phyloP scores from a whole-genome alignment of 92 coral and sea anemone genomes.

The Metridium senile region DNA sequence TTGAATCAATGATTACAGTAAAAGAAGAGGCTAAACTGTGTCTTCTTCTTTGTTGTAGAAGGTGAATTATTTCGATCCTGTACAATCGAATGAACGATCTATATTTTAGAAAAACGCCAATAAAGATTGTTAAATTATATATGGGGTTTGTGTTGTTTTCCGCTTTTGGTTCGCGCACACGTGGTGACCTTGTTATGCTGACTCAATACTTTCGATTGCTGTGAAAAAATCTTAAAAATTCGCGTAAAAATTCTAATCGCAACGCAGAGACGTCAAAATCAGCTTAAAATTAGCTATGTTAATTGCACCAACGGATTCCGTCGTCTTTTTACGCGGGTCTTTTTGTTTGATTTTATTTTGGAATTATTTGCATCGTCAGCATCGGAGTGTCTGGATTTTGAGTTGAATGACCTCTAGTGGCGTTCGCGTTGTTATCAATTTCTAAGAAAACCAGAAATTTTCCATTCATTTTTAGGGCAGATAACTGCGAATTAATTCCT shows the following conservation, averaged over 20 bases:
- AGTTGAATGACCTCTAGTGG: not conserved
- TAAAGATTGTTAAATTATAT: conserved; percentile 15
- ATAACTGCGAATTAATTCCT: not conserved
- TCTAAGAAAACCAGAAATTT: conserved; percentile 4
- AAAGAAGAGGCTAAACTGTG: not conserved
- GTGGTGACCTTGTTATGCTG: conserved; percentile 43
- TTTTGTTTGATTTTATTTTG: conserved; percentile 24
- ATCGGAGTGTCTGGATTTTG: conserved; percentile 25
- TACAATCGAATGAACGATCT: conserved; percentile 9
- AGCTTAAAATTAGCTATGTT: not conserved
- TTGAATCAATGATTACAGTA: conserved; percentile 76
- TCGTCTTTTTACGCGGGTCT: not conserved
- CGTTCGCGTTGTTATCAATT: not conserved
- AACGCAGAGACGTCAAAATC: not conserved
- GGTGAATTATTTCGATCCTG: conserved; percentile 1
- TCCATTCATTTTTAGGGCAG: not conserved
- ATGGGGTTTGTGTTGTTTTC: conserved; percentile 6
- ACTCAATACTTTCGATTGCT: conserved; percentile 26
- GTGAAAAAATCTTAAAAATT: conserved; percentile 16
- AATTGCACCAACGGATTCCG: not conserved
- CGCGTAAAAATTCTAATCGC: conserved; percentile 12
- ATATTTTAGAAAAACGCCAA: conserved; percentile 22
- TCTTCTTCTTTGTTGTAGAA: not conserved
- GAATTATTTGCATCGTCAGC: conserved; percentile 45
- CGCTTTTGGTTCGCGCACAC: conserved; percentile 25